Evolutionary conservation across 2,888 invertebrate species (phyloP), one percentile per base, ranked within the genome.

Genomic region (Augiades crinisus): DNA sequence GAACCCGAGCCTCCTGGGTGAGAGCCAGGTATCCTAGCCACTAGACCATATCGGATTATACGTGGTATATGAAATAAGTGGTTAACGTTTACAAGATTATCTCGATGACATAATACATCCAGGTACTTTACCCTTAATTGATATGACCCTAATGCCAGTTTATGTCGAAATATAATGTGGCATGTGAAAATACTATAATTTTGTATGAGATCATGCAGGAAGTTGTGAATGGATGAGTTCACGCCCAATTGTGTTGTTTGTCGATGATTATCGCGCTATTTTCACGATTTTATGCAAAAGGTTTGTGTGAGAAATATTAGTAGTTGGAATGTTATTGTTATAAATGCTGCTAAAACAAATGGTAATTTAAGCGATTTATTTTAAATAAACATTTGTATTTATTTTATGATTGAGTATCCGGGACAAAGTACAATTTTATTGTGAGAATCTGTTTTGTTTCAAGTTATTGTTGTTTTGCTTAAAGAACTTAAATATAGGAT

Each of bases 1-100:
- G 92, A 92, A 92, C 92, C 92, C 92, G 92, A 92, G 92, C 92
- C 92, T 92, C 92, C 92, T 91, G 91, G 91, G 91, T 92, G 92
- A 92, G 90, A 92, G 91, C 92, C 91, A 92, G 91, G 91, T 91
- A 92, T 92, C 91, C 91, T 92, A 91, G 91, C 92, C 92, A 92
- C 91, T 92, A 92, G 91, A 92, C 90, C 90, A 90, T 90, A 90
- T 49, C 41, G 41, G 40, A 41, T 49, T 17, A 12, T n/a, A n/a
- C n/a, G 24, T 8, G n/a, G 2, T 2, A 6, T 8, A n/a, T n/a
- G n/a, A 24, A 24, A 24, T 24, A 24, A 24, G 24, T n/a, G 24
- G n/a, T 1, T 34, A 13, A 38, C n/a, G 22, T 38, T 38, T 38
- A 43, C 12, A 33, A 10, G 12, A 46, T 16, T n/a, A 19, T 37